Conservation (phyloP, 2,888 invertebrate genomes). For the Geophilus truncorum region DNA sequence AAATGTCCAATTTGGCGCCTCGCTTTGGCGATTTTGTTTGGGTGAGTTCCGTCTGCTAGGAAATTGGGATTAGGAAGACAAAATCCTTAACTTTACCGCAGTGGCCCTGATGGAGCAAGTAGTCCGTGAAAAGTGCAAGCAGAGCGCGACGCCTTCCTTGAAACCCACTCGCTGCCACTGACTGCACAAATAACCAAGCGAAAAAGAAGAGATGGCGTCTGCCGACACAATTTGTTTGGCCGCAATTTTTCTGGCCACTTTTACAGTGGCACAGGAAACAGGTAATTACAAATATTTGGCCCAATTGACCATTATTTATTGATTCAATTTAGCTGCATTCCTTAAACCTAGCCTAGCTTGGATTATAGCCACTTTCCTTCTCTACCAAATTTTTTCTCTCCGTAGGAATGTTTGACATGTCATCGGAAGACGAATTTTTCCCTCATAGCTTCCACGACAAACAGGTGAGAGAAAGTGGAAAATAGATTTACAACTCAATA, state of each 20-base stretch:
- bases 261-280: neutral
- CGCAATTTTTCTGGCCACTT: neutral
- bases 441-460: neutral
- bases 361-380: too few species aligned
- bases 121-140: neutral
- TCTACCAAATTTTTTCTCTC: neutral
- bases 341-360: too few species aligned
- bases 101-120: neutral
- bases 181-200: neutral
- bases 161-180: neutral
- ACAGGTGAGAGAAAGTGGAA: neutral
- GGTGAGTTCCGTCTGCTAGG: neutral
- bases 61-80: neutral
- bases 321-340: neutral
- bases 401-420: neutral
- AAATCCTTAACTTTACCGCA: neutral
- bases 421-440: neutral
- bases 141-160: neutral
- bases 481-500: too few species aligned
- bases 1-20: too few species aligned
- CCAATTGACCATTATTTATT: neutral
- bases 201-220: neutral
- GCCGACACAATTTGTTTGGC: neutral
- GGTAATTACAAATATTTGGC: neutral
- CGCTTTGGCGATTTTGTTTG: neutral